These are phyloP conservation scores for Pipistrellus kuhlii DNA, from an alignment of 2,797 vertebrate genomes.

Conservation along the genomic window DNA sequence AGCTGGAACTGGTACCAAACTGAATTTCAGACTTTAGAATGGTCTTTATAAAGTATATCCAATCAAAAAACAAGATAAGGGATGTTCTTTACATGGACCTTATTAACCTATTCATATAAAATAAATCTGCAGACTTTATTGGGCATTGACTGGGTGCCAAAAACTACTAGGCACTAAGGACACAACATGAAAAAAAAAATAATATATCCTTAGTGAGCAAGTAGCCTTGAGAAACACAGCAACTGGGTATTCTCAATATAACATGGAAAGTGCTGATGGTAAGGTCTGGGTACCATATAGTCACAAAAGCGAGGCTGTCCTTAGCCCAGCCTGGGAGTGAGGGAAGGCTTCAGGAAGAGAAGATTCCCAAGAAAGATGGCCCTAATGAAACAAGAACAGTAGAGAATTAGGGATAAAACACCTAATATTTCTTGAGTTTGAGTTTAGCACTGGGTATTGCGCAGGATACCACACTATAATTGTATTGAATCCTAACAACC, in stretches of 20 bases:
- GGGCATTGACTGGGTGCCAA: not conserved
- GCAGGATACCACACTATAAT: not conserved
- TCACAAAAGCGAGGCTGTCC: not conserved
- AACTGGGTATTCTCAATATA: not conserved
- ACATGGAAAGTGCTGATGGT: not conserved
- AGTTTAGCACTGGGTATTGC: not conserved
- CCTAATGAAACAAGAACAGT: not conserved
- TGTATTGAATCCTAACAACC: not conserved
- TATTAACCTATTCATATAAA: not conserved
- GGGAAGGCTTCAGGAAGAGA: not conserved
- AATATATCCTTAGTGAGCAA: not conserved
- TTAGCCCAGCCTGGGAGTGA: not conserved
- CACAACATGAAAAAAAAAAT: not conserved
- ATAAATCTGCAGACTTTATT: not conserved
- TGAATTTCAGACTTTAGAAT: slow-evolving; percentile 3
- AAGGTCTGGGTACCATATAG: not conserved
- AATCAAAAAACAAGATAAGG: not conserved
- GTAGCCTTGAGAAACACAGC: not conserved
- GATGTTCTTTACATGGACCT: not conserved
- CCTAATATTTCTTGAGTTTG: not conserved
- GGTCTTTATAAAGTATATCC: not conserved
- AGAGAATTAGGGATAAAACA: not conserved
- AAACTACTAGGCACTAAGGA: not conserved
- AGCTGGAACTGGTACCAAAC: not conserved
- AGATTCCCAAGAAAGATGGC: not conserved